Evolutionary conservation across 92 coral and sea anemone species (phyloP).

Genomic region (Palythoa caribaeorum): DNA sequence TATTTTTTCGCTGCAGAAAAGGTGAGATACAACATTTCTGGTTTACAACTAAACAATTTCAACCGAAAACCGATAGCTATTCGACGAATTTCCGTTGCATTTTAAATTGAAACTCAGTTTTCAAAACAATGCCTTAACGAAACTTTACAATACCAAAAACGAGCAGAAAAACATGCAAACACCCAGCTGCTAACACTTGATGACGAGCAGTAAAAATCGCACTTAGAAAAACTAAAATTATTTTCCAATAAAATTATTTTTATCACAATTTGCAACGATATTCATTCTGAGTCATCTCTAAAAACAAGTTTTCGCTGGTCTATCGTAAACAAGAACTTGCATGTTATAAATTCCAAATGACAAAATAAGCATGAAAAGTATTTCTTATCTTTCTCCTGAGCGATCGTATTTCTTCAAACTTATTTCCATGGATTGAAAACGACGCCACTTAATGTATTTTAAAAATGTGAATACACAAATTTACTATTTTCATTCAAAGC

Average conservation of each 20-base stretch:
- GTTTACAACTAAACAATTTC: neutral
- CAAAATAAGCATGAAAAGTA: constrained; percentile 33
- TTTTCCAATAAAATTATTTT: constrained; percentile 18
- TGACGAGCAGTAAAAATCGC: constrained; percentile 18
- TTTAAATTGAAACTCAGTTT: constrained; percentile 31
- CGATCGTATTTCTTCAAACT: constrained; percentile 43
- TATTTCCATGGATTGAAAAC: neutral
- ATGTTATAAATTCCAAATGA: constrained; percentile 43
- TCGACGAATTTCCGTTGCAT: constrained; percentile 14
- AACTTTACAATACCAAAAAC: constrained; percentile 30
- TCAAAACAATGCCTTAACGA: constrained; percentile 32
- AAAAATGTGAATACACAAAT: neutral
- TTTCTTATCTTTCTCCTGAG: constrained; percentile 22
- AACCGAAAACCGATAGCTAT: neutral
- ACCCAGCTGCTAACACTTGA: constrained; percentile 1
- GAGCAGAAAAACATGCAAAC: neutral
- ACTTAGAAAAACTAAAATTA: constrained; percentile 32
- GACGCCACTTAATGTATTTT: neutral
- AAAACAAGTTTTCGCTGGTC: neutral
- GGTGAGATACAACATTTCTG: neutral
- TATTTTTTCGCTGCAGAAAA: neutral
- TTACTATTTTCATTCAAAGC: constrained; percentile 35
- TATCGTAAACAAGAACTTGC: constrained; percentile 33
- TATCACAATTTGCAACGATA: constrained; percentile 11
- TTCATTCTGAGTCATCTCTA: neutral